Percentiles rank a stretch among this genome's conserved stretches.
Evolutionary conservation across 2,797 vertebrate genomes (phyloP).

Genomic region (Streptopelia turtur): DNA sequence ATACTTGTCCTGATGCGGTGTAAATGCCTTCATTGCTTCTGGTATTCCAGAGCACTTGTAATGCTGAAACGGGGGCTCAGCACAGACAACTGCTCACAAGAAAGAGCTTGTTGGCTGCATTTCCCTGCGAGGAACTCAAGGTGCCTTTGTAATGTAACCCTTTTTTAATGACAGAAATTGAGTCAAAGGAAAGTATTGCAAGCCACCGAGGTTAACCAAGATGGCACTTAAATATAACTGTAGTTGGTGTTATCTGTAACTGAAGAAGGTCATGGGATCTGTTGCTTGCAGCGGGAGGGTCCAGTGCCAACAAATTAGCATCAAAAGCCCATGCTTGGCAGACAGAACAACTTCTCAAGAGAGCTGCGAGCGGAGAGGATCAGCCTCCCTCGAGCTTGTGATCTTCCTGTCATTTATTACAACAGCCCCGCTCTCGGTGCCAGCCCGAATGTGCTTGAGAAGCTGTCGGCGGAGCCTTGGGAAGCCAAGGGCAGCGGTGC

Average conservation of each 20-base stretch:
- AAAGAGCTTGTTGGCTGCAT: neutral
- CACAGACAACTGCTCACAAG: neutral
- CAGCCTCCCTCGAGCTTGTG: neutral
- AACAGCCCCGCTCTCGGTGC: neutral
- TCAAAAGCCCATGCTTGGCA: slow-evolving; percentile 28
- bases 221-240: slow-evolving; percentile 48
- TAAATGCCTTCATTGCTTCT: neutral
- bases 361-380: neutral
- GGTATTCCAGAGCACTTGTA: neutral
- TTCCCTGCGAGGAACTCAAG: slow-evolving; percentile 23
- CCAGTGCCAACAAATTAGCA: slow-evolving; percentile 60
- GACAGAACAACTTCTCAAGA: slow-evolving; percentile 30
- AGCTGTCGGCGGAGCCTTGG: neutral
- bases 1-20: neutral
- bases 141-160: slow-evolving; percentile 55
- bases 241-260: slow-evolving; percentile 69
- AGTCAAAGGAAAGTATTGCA: slow-evolving; percentile 9
- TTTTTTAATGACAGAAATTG: slow-evolving; percentile 36
- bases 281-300: neutral
- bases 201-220: slow-evolving; percentile 44
- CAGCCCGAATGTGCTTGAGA: neutral
- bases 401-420: neutral
- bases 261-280: slow-evolving; percentile 62
- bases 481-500: neutral
- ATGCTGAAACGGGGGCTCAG: neutral